These are phyloP conservation scores for Chelonus insularis DNA, from an alignment of 1,140 invertebrate genomes.

Conservation along the genomic window DNA sequence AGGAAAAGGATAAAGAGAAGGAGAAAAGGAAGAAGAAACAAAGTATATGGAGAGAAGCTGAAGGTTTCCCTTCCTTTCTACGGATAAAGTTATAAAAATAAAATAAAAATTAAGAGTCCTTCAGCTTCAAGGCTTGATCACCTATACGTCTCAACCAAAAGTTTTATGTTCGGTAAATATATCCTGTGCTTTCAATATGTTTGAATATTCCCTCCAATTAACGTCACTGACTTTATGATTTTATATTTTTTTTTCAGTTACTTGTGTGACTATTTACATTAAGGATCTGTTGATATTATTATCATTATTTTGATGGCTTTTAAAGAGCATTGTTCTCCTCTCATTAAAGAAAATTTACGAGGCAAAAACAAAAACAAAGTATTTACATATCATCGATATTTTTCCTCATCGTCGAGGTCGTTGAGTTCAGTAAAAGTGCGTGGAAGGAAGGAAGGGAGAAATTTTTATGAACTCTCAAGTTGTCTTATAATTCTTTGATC, in stretches of 20 bases:
- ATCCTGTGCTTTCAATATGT: background rate
- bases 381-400: slow-evolving; percentile 16
- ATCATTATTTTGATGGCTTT: background rate
- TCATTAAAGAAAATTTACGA: slow-evolving; percentile 4
- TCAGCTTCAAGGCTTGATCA: slow-evolving; percentile 27
- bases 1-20: slow-evolving; percentile 17
- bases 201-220: background rate
- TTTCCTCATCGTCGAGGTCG: slow-evolving; percentile 6
- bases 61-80: slow-evolving; percentile 10
- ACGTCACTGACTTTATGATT: no score
- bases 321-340: background rate
- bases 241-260: no score
- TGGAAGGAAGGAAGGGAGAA: background rate
- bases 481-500: slow-evolving; percentile 2
- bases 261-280: no score
- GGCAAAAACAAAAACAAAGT: background rate
- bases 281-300: no score
- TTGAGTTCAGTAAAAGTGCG: background rate
- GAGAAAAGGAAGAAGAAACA: slow-evolving; percentile 4
- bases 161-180: background rate
- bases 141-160: background rate
- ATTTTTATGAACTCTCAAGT: slow-evolving; percentile 8
- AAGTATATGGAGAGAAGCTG: background rate
- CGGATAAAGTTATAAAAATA: slow-evolving; percentile 26
- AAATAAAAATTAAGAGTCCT: slow-evolving; percentile 23